A percentile compares a stretch with the other conserved stretches of the same genome.
Conservation (phyloP, 1,140 invertebrate species). For the Eueides isabella region DNA sequence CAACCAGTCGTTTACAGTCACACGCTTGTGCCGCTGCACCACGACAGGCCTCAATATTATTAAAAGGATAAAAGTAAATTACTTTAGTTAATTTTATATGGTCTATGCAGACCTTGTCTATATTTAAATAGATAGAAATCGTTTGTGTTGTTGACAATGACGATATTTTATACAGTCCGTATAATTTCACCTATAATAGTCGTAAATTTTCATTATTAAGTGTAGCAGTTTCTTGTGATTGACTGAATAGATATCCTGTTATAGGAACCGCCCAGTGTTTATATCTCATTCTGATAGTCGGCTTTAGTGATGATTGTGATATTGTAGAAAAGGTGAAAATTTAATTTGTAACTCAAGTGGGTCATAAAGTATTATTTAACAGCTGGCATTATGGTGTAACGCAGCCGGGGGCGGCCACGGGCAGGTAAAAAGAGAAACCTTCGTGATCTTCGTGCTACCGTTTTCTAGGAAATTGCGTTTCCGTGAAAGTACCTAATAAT, state of each 20-base stretch:
- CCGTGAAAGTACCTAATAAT: conserved; percentile 76
- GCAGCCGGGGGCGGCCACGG: conserved; percentile 61
- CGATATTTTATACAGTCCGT: conserved; percentile 13
- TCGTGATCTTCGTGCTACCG: conserved; percentile 74
- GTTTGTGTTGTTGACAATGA: conserved; percentile 12
- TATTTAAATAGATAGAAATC: conserved; percentile 19
- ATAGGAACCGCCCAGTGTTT: neutral
- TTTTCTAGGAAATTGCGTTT: conserved; percentile 80
- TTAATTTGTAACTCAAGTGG: conserved; percentile 53
- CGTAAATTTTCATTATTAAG: conserved; percentile 20
- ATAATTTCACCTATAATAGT: conserved; percentile 4
- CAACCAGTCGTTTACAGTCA: too few species aligned
- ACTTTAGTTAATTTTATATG: conserved; percentile 3
- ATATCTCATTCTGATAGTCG: conserved; percentile 14
- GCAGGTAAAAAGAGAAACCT: conserved; percentile 73
- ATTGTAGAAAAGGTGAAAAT: conserved; percentile 31
- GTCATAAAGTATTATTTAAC: conserved; percentile 44
- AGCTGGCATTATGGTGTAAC: conserved; percentile 66
- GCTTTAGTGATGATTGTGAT: conserved; percentile 15
- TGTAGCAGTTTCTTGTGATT: conserved; percentile 10
- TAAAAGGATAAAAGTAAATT: conserved; percentile 12
- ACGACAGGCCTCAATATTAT: too few species aligned
- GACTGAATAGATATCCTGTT: neutral
- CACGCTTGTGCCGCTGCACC: too few species aligned
- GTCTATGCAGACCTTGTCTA: neutral